phyloP scores from a whole-genome alignment of 2,113 vertebrate species.

The Cyanocitta stelleri region DNA sequence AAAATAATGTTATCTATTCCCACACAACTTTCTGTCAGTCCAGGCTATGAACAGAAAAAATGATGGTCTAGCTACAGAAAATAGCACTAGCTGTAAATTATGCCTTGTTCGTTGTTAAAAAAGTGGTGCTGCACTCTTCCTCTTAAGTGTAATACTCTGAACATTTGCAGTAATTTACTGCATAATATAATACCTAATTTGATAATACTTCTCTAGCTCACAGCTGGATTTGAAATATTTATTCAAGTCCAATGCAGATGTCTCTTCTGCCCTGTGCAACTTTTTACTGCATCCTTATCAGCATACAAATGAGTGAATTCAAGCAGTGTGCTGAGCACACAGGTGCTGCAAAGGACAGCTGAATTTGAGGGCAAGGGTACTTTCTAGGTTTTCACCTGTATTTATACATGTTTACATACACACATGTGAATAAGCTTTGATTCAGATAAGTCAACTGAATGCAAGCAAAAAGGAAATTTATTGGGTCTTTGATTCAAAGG shows the following conservation, averaged over 20 bases:
- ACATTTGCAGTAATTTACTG: not conserved
- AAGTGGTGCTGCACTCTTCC: not conserved
- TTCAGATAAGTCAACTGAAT: not conserved
- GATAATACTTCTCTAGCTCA: not conserved
- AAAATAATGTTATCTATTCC: not conserved
- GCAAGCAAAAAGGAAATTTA: not conserved
- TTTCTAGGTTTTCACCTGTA: not conserved
- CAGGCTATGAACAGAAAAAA: not conserved
- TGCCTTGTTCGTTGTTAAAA: not conserved
- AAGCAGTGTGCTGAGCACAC: not conserved
- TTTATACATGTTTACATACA: not conserved
- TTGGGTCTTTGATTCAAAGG: not conserved
- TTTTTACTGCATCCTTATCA: not conserved
- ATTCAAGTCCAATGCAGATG: not conserved
- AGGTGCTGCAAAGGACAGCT: not conserved
- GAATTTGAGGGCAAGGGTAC: not conserved
- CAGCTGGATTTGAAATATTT: not conserved
- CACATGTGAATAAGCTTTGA: not conserved
- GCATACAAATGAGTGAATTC: not conserved
- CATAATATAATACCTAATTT: not conserved
- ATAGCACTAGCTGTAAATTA: not conserved
- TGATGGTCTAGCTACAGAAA: accelerated
- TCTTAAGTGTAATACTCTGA: not conserved
- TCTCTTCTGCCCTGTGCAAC: not conserved
- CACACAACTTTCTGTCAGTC: not conserved